Evolutionary conservation across 2,797 vertebrate species (phyloP), one percentile per base, ranked within the genome.

Genomic region (Gouania willdenowi): DNA sequence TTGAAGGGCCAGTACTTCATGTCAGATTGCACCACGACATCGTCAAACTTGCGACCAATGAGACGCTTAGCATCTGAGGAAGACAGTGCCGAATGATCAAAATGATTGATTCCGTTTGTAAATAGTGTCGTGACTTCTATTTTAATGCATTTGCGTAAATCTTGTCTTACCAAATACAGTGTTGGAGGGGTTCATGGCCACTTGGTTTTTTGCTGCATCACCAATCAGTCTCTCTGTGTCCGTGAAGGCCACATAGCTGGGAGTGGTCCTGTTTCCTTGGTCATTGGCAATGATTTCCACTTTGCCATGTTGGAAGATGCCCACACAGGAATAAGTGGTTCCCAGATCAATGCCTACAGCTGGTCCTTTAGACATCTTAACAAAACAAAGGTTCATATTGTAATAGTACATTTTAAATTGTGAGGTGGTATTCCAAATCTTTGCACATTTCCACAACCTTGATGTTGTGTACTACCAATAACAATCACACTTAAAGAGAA

Each of bases 1-100:
- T 87, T 88, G 72, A 95, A 96, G 25, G 93, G 94, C 94, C 93
- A 96, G 58, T 92, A 80, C 70, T 93, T 95, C 93, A 96, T 94
- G 50, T 96, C 94, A 1, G 91, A 77, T 51, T 96, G 93, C 15
- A 96, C 93, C 21, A 95, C 89, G 0, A 84, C 6, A 31, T 94
- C 94, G 0, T 93, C 92, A 60, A 87, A 95, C 44, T 89, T 91
- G 17, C 93, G 90, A 6, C 94, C 93, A 15, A 96, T 96, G 47
- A 96, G 85, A 3, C 93, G 89, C 54, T 96, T 96, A 12, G 93
- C 93, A 85, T 96, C 92, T 93, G 30, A 22, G 37, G 19, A n/a
- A n/a, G n/a, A n/a, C n/a, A n/a, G n/a, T n/a, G n/a, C n/a, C n/a
- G n/a, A n/a, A n/a, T n/a, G n/a, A n/a, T n/a, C n/a, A n/a, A n/a